Percentiles rank a stretch among this genome's conserved stretches.
Conservation (phyloP, 2,113 vertebrate genomes). For the Saguinus imperator region DNA sequence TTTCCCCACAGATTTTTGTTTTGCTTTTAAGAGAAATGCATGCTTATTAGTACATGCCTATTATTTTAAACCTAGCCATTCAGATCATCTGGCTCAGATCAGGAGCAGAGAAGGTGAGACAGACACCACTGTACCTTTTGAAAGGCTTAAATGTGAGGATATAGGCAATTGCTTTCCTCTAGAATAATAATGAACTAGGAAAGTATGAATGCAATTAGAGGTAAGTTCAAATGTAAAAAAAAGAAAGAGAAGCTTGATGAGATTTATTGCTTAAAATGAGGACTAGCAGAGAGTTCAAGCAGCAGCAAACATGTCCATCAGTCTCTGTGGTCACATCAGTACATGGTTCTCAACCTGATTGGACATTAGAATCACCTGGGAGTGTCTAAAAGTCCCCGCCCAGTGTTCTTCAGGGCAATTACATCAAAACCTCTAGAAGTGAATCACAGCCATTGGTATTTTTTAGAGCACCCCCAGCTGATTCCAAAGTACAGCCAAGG, state of each 20-base stretch:
- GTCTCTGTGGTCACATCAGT: not conserved
- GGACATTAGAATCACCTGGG: not conserved
- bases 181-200: not conserved
- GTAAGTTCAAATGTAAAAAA: not conserved
- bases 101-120: not conserved
- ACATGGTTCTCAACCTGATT: not conserved
- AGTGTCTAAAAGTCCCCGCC: not conserved
- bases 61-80: not conserved
- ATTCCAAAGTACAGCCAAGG: not conserved
- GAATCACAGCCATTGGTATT: not conserved
- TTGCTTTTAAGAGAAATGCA: not conserved
- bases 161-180: not conserved
- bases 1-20: not conserved
- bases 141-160: not conserved
- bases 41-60: not conserved
- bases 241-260: not conserved
- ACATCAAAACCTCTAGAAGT: not conserved
- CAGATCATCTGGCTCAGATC: not conserved
- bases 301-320: not conserved
- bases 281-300: not conserved
- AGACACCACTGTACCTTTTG: not conserved
- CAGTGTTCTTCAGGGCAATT: not conserved
- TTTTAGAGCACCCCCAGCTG: not conserved
- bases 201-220: not conserved
- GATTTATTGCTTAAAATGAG: not conserved